Conservation (phyloP, 2,113 vertebrate genomes). For the Amblyornis subalaris region DNA sequence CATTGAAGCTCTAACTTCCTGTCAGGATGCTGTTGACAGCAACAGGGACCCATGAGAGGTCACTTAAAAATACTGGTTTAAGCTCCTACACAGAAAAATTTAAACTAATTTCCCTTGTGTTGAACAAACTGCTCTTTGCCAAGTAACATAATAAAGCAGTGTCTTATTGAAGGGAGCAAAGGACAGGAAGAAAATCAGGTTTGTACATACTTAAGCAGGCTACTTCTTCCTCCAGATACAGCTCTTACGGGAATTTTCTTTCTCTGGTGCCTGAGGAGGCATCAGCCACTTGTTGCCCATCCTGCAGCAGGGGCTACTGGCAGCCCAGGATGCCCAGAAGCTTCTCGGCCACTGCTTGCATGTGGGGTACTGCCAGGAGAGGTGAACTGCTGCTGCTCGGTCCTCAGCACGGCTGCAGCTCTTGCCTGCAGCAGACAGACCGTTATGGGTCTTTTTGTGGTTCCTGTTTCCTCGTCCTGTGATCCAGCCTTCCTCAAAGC, state of each 20-base stretch:
- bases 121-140: background rate
- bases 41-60: background rate
- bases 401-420: background rate
- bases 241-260: background rate
- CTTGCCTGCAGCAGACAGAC: background rate
- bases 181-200: background rate
- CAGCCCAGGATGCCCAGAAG: background rate
- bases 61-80: background rate
- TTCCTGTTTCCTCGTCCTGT: background rate
- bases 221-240: background rate
- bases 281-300: background rate
- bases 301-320: background rate
- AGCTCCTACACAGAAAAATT: background rate
- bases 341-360: fast-evolving
- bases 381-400: background rate
- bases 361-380: fast-evolving
- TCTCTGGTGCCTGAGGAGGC: fast-evolving
- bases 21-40: background rate
- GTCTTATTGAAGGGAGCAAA: background rate
- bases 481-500: background rate
- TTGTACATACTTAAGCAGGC: background rate
- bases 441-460: background rate
- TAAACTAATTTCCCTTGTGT: background rate
- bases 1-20: background rate
- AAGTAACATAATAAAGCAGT: fast-evolving